These are phyloP conservation scores for Troilus luridus DNA, from an alignment of 2,888 invertebrate species.

Conservation along the genomic window DNA sequence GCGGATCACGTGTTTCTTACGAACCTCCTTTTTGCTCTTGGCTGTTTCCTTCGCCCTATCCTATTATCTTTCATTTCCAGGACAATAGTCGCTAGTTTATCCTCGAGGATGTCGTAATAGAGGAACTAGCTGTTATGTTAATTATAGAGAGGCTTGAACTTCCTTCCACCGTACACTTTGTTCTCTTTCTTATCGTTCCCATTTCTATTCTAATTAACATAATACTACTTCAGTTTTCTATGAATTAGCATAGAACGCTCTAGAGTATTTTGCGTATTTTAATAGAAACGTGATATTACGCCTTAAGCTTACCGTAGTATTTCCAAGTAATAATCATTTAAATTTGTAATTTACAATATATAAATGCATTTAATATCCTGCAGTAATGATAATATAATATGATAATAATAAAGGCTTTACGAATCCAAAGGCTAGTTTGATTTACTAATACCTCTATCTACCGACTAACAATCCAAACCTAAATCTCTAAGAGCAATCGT, in stretches of 20 bases:
- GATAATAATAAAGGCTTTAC: too few species aligned
- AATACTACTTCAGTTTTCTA: neutral
- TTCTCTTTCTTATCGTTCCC: neutral
- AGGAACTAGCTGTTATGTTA: neutral
- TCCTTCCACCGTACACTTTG: neutral
- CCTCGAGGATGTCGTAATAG: neutral
- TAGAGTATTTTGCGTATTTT: constrained; percentile 7
- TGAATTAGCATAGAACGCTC: neutral
- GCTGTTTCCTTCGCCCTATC: neutral
- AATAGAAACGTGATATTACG: neutral
- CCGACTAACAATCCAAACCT: too few species aligned
- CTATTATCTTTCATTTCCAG: constrained; percentile 20
- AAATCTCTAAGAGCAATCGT: too few species aligned
- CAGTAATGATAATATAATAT: too few species aligned
- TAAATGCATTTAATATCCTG: too few species aligned
- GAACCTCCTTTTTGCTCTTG: neutral
- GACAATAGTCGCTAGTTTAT: neutral
- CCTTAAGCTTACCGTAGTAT: neutral
- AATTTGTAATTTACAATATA: neutral
- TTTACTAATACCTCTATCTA: too few species aligned
- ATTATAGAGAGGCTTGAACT: neutral
- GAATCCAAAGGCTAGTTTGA: too few species aligned
- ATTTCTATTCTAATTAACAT: constrained; percentile 20
- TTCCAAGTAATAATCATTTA: neutral
- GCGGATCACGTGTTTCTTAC: neutral